Evolutionary conservation across 2,888 invertebrate species (phyloP).

Genomic region (Microctonus hyperodae): DNA sequence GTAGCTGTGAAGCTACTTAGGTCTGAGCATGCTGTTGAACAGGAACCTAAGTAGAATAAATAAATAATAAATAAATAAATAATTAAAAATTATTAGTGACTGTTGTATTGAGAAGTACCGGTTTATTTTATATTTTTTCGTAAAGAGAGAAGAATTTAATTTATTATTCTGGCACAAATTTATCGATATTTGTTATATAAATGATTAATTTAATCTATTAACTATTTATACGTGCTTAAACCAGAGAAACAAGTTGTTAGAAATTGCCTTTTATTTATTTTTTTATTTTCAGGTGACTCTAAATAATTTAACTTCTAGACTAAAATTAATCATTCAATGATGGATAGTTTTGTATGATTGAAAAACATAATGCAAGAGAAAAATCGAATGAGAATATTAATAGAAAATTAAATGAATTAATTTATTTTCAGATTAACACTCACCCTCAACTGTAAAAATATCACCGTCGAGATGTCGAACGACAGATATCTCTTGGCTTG

Average conservation of each 20-base stretch:
- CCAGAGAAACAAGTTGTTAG: neutral
- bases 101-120: neutral
- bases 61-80: neutral
- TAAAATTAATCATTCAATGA: neutral
- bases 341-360: neutral
- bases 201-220: neutral
- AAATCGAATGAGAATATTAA: constrained; percentile 1
- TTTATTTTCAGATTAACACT: constrained; percentile 15
- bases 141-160: neutral
- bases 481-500: constrained; percentile 52
- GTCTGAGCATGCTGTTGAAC: constrained; percentile 72
- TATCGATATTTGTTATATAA: neutral
- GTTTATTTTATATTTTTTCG: neutral
- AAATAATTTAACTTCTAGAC: neutral
- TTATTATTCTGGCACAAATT: neutral
- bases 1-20: constrained; percentile 73
- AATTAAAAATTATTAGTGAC: neutral
- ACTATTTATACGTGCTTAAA: neutral
- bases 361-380: neutral
- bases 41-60: constrained; percentile 49
- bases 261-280: too few species aligned
- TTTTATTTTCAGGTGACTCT: neutral
- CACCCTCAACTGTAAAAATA: constrained; percentile 58
- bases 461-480: constrained; percentile 59
- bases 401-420: neutral